phyloP scores from a whole-genome alignment of 2,888 invertebrate genomes.

The Tortricodes alternella region DNA sequence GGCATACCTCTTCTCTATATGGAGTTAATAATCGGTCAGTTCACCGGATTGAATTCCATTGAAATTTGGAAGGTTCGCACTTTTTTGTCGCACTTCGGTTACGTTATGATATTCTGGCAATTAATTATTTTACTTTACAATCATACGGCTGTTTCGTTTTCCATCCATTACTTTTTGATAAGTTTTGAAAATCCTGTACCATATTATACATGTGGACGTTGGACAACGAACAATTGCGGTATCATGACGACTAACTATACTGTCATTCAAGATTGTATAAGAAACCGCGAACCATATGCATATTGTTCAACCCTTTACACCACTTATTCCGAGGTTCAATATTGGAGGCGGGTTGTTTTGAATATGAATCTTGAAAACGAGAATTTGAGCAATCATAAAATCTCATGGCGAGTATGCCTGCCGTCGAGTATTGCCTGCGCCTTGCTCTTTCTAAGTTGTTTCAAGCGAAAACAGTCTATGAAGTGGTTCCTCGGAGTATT shows the following conservation, averaged over 20 bases:
- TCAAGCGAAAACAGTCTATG: conserved; percentile 51
- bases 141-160: conserved; percentile 53
- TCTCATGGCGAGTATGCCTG: conserved; percentile 65
- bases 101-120: conserved; percentile 58
- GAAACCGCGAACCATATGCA: conserved; percentile 31
- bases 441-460: conserved; percentile 52
- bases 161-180: conserved; percentile 66
- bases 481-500: conserved; percentile 46
- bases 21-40: conserved; percentile 67
- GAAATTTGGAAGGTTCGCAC: conserved; percentile 61
- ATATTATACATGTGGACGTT: conserved; percentile 58
- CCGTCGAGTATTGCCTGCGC: conserved; percentile 52
- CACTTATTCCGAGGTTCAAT: conserved; percentile 68
- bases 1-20: conserved; percentile 69
- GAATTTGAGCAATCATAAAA: too few relatives aligned
- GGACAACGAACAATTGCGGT: conserved; percentile 54
- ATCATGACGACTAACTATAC: conserved; percentile 56
- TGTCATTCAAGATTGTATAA: conserved; percentile 61
- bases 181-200: conserved; percentile 67
- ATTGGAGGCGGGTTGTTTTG: conserved; percentile 53
- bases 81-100: conserved; percentile 63
- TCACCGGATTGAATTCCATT: conserved; percentile 64
- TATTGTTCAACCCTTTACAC: conserved; percentile 52
- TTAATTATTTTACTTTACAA: conserved; percentile 47
- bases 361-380: too few relatives aligned